Evolutionary conservation across 1,140 invertebrate genomes (phyloP), one percentile per base, ranked within the genome.

Genomic region (Tetragonula clypearis): DNA sequence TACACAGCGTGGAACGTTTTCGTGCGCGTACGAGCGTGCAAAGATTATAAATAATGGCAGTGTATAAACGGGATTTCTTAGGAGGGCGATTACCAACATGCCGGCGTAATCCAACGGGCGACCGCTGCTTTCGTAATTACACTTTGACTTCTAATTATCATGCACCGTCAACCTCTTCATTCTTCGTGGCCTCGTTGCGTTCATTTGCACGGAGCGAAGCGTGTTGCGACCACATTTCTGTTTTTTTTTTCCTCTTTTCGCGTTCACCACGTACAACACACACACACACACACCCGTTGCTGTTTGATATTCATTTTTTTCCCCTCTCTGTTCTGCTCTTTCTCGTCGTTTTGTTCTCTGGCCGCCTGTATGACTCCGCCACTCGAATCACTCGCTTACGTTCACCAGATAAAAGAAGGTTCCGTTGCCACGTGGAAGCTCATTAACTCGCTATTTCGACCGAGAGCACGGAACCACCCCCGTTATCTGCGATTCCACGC

Each of bases 121-220:
- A 49, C 75, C 58, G 23, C 75, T 49, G 75, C 35, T 62, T 77
- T 77, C 75, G 75, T 77, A 77, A 77, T 77, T 77, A 77, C 75
- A 26, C 75, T 77, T 77, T 62, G 75, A 77, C 75, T 62, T 62
- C 56, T 77, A 77, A 77, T 77, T 77, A 77, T 77, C 75, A 77
- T 62, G 75, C 75, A 49, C 75, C 58, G 75, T 77, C 75, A 77
- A 77, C 75, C 75, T 77, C 75, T 77, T 77, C 75, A 65, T 77
- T 77, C 35, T 62, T 60, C 58, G 58, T 77, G 75, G 56, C 75
- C 58, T 62, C 75, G 58, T 77, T 62, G 75, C 75, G 74, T 76
- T 76, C 74, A 58, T 58, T 76, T 76, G 21, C 74, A 76, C 74
- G 74, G 56, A 19, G 58, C 15, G 9, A 60, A 76, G 74, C 74